Conservation (phyloP, 2,797 vertebrate genomes). For the Discoglossus pictus region DNA sequence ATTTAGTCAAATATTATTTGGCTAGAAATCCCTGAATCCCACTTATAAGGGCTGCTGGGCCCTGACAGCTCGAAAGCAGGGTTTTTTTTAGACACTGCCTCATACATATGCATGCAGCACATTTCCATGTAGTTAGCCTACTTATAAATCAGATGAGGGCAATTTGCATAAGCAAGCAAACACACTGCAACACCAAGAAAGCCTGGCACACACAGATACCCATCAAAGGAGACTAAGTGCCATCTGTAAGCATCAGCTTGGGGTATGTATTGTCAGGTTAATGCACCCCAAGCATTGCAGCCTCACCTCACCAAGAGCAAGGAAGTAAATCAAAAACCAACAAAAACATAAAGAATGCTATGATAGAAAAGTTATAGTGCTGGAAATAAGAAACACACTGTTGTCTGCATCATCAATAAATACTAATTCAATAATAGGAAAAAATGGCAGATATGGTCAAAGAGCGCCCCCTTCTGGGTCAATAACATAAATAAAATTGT, state of each 20-base stretch:
- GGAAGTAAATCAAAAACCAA: conserved; percentile 11
- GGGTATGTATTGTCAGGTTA: background rate
- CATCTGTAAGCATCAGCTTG: conserved; percentile 20
- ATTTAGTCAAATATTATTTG: too few species aligned
- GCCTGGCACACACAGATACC: conserved; percentile 18
- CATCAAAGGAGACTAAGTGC: conserved; percentile 20
- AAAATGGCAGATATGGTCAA: background rate
- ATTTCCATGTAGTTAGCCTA: conserved; percentile 44
- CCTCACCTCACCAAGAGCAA: conserved; percentile 25
- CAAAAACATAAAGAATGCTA: conserved; percentile 13
- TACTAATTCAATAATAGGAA: background rate
- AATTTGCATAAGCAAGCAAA: conserved; percentile 39
- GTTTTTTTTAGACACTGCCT: conserved; percentile 7
- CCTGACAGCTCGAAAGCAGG: conserved; percentile 1
- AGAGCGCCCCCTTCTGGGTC: conserved; percentile 24
- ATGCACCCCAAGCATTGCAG: conserved; percentile 2
- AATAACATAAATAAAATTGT: background rate
- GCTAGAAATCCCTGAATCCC: background rate
- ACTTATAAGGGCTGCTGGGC: conserved; percentile 9
- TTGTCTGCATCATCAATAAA: background rate
- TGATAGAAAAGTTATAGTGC: background rate
- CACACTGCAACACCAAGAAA: background rate
- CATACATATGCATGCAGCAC: conserved; percentile 34
- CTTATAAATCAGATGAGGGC: conserved; percentile 30
- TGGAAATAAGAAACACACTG: background rate